Conservation (phyloP, 2,888 invertebrate genomes). For the Drosophila subquinaria region DNA sequence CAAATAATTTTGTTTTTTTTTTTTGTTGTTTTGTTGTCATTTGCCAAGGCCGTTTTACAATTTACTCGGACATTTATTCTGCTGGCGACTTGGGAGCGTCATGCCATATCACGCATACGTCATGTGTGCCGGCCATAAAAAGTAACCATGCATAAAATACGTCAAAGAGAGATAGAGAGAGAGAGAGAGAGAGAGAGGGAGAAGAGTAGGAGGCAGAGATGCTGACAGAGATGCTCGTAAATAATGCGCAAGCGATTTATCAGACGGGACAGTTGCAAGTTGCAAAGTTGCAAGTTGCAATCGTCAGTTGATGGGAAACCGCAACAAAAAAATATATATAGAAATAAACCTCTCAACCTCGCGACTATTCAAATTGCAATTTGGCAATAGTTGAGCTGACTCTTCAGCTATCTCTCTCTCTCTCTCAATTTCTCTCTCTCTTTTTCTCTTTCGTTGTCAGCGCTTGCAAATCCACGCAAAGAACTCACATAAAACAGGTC, state of each 20-base stretch:
- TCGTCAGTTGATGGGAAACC: conserved; percentile 6
- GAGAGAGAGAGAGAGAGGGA: neutral
- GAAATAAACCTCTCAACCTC: conserved; percentile 7
- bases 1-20: neutral
- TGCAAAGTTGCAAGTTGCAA: conserved; percentile 13
- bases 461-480: conserved; percentile 4
- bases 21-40: neutral
- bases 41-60: conserved; percentile 48
- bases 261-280: conserved; percentile 58
- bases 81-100: conserved; percentile 24
- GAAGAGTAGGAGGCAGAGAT: neutral
- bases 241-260: conserved; percentile 68
- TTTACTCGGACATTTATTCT: conserved; percentile 20
- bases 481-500: conserved; percentile 47
- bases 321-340: neutral
- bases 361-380: conserved; percentile 65
- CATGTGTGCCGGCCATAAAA: conserved; percentile 68
- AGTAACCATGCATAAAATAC: conserved; percentile 58
- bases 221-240: conserved; percentile 48
- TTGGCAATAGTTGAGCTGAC: conserved; percentile 59
- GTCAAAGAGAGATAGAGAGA: conserved; percentile 21
- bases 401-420: neutral
- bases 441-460: neutral
- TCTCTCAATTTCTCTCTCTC: neutral
- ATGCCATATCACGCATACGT: conserved; percentile 69